phyloP scores from a whole-genome alignment of 2,797 vertebrate genomes.

The Paguma larvata region DNA sequence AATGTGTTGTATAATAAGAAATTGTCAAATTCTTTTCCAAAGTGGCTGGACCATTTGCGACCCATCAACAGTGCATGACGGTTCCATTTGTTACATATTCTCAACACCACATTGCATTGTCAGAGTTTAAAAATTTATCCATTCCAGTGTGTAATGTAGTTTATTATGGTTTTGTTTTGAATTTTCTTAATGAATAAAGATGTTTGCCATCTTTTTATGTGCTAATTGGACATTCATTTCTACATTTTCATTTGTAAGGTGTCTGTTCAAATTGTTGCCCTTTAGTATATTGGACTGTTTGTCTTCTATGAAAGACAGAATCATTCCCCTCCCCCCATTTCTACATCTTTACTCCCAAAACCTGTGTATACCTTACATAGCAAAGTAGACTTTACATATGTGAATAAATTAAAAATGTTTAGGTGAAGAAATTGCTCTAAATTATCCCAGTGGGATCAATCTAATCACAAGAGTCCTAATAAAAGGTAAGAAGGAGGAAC shows the following conservation, averaged over 20 bases:
- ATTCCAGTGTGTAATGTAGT: background rate
- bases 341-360: background rate
- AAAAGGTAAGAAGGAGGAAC: background rate
- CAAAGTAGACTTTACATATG: background rate
- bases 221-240: background rate
- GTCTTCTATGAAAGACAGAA: background rate
- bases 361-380: background rate
- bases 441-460: background rate
- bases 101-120: background rate
- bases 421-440: background rate
- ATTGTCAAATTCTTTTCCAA: background rate
- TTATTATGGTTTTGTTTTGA: background rate
- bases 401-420: background rate
- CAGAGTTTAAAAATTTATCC: background rate
- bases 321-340: background rate
- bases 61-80: background rate
- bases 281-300: background rate
- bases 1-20: background rate
- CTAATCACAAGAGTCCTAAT: background rate
- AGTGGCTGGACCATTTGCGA: background rate
- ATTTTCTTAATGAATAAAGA: background rate
- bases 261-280: background rate
- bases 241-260: background rate
- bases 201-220: background rate
- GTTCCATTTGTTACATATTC: background rate